Evolutionary conservation across 2,797 vertebrate genomes (phyloP).

Genomic region (Gymnocypris eckloni): DNA sequence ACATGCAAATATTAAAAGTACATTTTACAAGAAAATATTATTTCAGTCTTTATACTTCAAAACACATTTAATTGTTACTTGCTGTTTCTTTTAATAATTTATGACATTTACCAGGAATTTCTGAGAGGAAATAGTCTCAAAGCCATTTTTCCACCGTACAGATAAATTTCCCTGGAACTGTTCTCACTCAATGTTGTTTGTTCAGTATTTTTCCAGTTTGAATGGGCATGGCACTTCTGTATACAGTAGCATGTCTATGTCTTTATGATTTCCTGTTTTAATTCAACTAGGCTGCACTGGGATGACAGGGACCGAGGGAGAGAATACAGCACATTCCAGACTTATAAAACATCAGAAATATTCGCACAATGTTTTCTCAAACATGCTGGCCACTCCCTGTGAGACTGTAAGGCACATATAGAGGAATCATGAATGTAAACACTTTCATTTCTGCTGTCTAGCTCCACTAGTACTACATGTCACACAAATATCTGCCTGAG

Average conservation of each 20-base stretch:
- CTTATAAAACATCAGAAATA: conserved; percentile 49
- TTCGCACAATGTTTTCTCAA: conserved; percentile 48
- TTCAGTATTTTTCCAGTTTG: not conserved
- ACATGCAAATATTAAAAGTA: not conserved
- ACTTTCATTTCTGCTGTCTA: not conserved
- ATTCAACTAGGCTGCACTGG: not conserved
- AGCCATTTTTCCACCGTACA: not conserved
- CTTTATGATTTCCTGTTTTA: conserved; percentile 46
- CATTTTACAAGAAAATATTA: not conserved
- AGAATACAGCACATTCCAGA: conserved; percentile 36
- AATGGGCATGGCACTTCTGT: not conserved
- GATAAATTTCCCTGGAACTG: not conserved
- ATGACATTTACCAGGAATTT: not conserved
- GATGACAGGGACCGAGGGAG: conserved; percentile 7
- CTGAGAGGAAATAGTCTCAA: not conserved
- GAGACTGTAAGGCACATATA: not conserved
- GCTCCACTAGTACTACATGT: not conserved
- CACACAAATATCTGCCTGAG: not conserved
- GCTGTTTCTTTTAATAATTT: not conserved
- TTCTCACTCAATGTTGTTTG: not conserved
- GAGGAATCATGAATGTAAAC: conserved; percentile 24
- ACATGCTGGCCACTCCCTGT: conserved; percentile 16
- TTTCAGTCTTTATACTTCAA: not conserved
- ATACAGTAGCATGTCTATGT: not conserved
- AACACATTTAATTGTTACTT: not conserved